Evolutionary conservation across 2,888 invertebrate species (phyloP).

Genomic region (Pasiphila rectangulata): DNA sequence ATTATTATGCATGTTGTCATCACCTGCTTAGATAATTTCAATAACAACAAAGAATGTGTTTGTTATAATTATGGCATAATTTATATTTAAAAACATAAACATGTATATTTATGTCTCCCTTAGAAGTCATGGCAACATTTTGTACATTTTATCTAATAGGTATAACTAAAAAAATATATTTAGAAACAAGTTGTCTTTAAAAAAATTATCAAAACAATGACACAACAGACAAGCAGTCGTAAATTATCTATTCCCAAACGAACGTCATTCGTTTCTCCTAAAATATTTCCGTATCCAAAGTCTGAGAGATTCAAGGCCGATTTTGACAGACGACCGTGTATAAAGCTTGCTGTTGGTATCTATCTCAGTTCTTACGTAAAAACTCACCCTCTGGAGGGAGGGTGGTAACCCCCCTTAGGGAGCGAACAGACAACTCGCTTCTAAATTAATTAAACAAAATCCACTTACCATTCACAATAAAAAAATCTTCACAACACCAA

Average conservation of each 20-base stretch:
- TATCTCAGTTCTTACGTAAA: constrained; percentile 66
- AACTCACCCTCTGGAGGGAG: constrained; percentile 46
- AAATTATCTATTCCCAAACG: constrained; percentile 55
- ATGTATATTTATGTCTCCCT: too few species aligned
- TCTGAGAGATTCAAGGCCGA: constrained; percentile 71
- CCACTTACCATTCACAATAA: constrained; percentile 67
- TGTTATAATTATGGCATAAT: too few species aligned
- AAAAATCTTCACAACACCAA: constrained; percentile 67
- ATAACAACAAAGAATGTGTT: too few species aligned
- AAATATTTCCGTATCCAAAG: constrained; percentile 78
- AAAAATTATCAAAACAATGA: constrained; percentile 39
- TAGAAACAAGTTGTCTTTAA: constrained; percentile 28
- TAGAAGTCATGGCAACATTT: constrained; percentile 42
- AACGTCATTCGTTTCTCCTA: constrained; percentile 50
- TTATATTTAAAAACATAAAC: background rate
- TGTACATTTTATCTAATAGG: constrained; percentile 13
- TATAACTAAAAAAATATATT: constrained; percentile 7
- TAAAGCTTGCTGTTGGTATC: constrained; percentile 50
- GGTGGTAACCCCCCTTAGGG: constrained; percentile 36
- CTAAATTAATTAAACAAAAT: constrained; percentile 51
- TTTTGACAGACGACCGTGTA: constrained; percentile 65
- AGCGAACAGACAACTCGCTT: constrained; percentile 46
- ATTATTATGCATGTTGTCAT: constrained; percentile 3
- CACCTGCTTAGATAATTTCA: constrained; percentile 11
- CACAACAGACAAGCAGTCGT: constrained; percentile 39